These are phyloP conservation scores for Eupristina koningsbergeri DNA, from an alignment of 1,140 invertebrate species.

Conservation along the genomic window DNA sequence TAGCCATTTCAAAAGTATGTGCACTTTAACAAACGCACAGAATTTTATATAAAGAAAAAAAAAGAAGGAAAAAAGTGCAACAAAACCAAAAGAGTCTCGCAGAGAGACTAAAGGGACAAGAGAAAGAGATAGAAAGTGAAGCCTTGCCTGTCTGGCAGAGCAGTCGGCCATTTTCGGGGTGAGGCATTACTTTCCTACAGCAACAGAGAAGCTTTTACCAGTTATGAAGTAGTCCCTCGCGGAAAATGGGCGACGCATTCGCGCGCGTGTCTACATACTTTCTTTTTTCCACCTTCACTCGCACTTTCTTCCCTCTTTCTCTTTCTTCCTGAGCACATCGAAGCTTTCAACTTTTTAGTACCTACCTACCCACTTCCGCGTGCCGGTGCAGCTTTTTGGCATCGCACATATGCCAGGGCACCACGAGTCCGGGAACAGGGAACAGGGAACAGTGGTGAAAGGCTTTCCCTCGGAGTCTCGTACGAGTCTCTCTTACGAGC, in stretches of 20 bases:
- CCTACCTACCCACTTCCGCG: slow-evolving; percentile 28
- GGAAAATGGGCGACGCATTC: not conserved
- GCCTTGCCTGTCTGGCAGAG: not conserved
- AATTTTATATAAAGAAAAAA: not conserved
- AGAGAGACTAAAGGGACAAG: slow-evolving; percentile 35
- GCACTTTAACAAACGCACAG: slow-evolving; percentile 5
- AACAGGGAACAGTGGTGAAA: not conserved
- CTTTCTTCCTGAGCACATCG: not conserved
- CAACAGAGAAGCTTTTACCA: slow-evolving; percentile 42
- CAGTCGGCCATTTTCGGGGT: slow-evolving; percentile 15
- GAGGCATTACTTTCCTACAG: slow-evolving; percentile 35
- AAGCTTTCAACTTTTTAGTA: slow-evolving; percentile 48
- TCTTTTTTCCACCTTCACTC: not conserved
- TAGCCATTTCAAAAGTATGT: not conserved
- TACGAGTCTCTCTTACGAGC: not conserved
- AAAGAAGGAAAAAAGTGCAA: not conserved
- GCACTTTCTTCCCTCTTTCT: not conserved
- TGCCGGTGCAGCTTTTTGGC: slow-evolving; percentile 21
- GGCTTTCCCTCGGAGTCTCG: slow-evolving; percentile 16
- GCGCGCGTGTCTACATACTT: not conserved
- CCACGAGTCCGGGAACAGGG: not conserved
- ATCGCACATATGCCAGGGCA: not conserved
- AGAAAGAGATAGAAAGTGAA: not conserved
- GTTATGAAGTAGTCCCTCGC: slow-evolving; percentile 46
- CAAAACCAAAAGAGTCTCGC: slow-evolving; percentile 6